Evolutionary conservation across 2,113 vertebrate genomes (phyloP).

Genomic region (Platichthys stellatus): DNA sequence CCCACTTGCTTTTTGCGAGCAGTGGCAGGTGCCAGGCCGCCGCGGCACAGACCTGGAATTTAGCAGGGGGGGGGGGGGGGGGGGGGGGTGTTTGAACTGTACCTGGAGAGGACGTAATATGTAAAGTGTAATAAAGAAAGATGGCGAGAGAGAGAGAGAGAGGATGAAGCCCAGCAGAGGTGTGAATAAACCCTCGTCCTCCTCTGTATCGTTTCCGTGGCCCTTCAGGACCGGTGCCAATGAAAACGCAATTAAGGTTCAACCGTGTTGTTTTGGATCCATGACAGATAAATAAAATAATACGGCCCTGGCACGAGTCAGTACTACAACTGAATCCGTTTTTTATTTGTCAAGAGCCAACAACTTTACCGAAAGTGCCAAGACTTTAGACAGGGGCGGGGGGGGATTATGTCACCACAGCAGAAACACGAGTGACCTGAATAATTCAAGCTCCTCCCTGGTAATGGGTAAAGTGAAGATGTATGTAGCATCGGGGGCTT

Average conservation of each 20-base stretch:
- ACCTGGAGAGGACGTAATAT: slow-evolving; percentile 60
- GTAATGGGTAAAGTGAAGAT: slow-evolving; percentile 35
- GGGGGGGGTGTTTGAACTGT: slow-evolving; percentile 40
- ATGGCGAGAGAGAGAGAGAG: slow-evolving; percentile 26
- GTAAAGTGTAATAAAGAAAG: slow-evolving; percentile 58
- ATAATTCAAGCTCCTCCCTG: slow-evolving; percentile 51
- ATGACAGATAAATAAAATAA: background rate
- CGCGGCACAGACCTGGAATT: slow-evolving; percentile 42
- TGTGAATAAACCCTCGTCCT: slow-evolving; percentile 54
- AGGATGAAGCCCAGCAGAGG: slow-evolving; percentile 11
- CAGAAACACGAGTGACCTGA: slow-evolving; percentile 18
- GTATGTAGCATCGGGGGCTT: slow-evolving; percentile 39
- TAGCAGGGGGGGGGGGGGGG: slow-evolving; percentile 18
- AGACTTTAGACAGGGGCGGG: background rate
- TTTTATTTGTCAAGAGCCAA: slow-evolving; percentile 3
- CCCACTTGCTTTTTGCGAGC: background rate
- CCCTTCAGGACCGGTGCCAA: slow-evolving; percentile 49
- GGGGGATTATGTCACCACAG: slow-evolving; percentile 7
- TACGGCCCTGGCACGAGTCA: background rate
- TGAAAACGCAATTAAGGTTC: slow-evolving; percentile 59
- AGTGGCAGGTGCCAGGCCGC: slow-evolving; percentile 32
- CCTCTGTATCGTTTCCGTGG: slow-evolving; percentile 63
- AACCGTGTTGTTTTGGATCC: slow-evolving; percentile 26
- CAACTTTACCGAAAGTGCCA: slow-evolving; percentile 5
- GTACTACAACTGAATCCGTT: background rate